Base-by-base conservation (phyloP, 2,888 invertebrate genomes). In the Busseola fusca region DNA sequence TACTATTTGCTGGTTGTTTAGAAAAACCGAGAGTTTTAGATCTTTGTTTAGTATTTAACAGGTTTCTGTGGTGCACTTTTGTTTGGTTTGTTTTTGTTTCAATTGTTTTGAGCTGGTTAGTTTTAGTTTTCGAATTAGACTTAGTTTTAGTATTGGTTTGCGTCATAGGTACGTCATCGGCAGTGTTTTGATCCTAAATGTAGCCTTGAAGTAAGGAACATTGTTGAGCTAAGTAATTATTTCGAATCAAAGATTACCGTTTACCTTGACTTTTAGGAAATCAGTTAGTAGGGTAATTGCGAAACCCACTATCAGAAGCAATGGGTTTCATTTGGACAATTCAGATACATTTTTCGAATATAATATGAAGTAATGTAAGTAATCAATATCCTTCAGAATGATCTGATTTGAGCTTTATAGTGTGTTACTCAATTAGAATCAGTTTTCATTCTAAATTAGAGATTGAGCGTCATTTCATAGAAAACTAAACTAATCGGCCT, bases 1-100 rank as follows among this genome's bases (percentile, higher is more conserved):
- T 72, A 72, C 75, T 84, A 80, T 84, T 82, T 67, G 66, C 50
- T 78, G 69, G 72, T 87, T 78, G 72, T 78, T 79, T 69, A 76
- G 74, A 82, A 83, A 83, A 72, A 82, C 34, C 18, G 37, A 67
- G 45, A 73, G 74, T 82, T 34, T 34, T 34, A 34, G 34, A 74
- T 79, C 79, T 76, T 79, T 84, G 77, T 83, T 72, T 69, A n/a
- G 63, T 66, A 67, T 75, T 80, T 70, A 72, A 30, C 62, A 30
- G 66, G 67, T 74, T 66, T 69, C 57, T 69, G 40, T 65, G 56
- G 27, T 75, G 81, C 67, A 72, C n/a, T 74, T 64, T 72, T 79
- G 63, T 80, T 76, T 48, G 16, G 14, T 37, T 42, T 62, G 63
- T 64, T 69, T 76, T 56, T 56, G 60, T 67, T 65, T 42, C 16